Percentiles rank a stretch among this genome's conserved stretches.
Conservation (phyloP, 1,140 invertebrate genomes). For the Doryteuthis pealeii region DNA sequence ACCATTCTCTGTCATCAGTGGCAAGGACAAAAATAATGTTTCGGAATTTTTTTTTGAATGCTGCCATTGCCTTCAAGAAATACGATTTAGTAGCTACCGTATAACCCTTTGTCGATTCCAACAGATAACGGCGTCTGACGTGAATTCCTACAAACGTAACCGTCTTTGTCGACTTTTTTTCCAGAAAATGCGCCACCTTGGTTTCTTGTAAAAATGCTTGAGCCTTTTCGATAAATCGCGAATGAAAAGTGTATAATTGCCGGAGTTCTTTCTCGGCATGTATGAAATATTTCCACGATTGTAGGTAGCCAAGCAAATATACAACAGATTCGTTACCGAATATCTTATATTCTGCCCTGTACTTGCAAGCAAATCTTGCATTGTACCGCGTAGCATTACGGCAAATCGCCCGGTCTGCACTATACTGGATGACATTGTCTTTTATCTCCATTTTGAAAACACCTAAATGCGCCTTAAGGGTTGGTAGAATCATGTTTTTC, state of each 20-base stretch:
- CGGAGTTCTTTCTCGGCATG: slow-evolving; percentile 17
- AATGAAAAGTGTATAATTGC: slow-evolving; percentile 24
- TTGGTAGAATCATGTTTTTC: slow-evolving; percentile 14
- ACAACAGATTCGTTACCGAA: slow-evolving; percentile 21
- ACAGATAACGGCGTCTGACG: slow-evolving; percentile 30
- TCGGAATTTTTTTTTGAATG: slow-evolving; percentile 24
- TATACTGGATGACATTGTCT: not conserved
- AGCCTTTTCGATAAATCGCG: slow-evolving; percentile 12
- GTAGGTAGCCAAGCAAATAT: slow-evolving; percentile 23
- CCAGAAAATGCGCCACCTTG: slow-evolving; percentile 5
- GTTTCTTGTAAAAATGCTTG: slow-evolving; percentile 12
- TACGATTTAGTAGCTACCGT: slow-evolving; percentile 26
- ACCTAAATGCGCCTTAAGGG: not conserved
- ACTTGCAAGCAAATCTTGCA: no score
- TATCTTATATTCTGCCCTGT: no score
- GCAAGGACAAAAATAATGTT: slow-evolving; percentile 29
- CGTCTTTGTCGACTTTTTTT: not conserved
- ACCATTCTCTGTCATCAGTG: slow-evolving; percentile 27
- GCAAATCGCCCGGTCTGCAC: not conserved
- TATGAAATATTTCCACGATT: slow-evolving; percentile 34
- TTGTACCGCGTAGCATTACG: no score
- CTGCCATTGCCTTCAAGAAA: slow-evolving; percentile 28
- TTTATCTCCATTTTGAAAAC: not conserved
- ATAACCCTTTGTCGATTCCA: slow-evolving; percentile 20
- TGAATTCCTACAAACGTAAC: slow-evolving; percentile 26